A percentile compares a stretch with the other conserved stretches of the same genome.
These are phyloP conservation scores for Callorhinus ursinus DNA, from an alignment of 2,113 vertebrate species.

Conservation along the genomic window DNA sequence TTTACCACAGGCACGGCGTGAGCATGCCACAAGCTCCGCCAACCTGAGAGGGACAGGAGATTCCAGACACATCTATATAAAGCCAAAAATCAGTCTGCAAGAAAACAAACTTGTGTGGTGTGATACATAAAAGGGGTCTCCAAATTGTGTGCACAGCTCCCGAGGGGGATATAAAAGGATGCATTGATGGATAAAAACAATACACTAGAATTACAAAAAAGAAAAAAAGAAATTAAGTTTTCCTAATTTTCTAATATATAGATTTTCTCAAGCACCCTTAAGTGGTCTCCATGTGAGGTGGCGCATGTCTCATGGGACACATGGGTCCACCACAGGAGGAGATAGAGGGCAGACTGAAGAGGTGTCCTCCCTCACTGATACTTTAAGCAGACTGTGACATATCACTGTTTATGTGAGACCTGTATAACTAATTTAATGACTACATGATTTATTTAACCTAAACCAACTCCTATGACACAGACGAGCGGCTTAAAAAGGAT, in stretches of 20 bases:
- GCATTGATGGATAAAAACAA: background rate
- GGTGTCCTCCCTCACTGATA: background rate
- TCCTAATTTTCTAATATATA: background rate
- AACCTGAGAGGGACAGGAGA: background rate
- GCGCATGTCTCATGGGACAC: fast-evolving
- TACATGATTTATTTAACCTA: background rate
- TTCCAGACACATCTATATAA: background rate
- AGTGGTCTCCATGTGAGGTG: background rate
- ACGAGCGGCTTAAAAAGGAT: background rate
- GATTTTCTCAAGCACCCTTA: background rate
- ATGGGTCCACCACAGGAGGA: background rate
- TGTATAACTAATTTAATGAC: background rate
- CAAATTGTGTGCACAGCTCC: background rate
- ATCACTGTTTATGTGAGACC: background rate
- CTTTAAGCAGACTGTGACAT: background rate
- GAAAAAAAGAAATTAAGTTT: background rate
- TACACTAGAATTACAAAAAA: background rate
- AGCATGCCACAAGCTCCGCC: background rate
- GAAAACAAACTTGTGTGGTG: background rate
- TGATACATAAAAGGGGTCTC: background rate
- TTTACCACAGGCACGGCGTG: background rate
- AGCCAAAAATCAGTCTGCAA: background rate
- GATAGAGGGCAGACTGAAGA: background rate
- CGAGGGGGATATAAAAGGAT: background rate
- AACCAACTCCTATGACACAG: background rate